Percentiles rank a stretch among this genome's conserved stretches.
phyloP scores from a whole-genome alignment of 2,797 vertebrate species.

The Acanthiza pusilla region DNA sequence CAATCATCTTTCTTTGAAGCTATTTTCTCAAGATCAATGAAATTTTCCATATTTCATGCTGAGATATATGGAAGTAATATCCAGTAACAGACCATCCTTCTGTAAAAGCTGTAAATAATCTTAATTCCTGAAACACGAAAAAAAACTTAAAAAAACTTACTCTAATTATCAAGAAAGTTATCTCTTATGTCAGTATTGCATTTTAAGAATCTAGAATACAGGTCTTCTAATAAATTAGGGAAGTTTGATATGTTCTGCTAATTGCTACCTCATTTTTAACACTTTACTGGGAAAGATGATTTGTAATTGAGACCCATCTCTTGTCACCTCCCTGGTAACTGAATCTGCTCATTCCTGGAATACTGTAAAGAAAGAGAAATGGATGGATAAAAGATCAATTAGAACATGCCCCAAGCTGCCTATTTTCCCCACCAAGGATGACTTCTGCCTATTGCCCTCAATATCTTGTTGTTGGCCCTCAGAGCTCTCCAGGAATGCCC shows the following conservation, averaged over 20 bases:
- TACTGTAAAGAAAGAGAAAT: not conserved
- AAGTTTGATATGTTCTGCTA: not conserved
- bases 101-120: not conserved
- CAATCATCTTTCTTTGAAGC: not conserved
- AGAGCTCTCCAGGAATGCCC: not conserved
- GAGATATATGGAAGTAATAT: not conserved
- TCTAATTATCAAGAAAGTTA: not conserved
- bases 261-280: not conserved
- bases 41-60: not conserved
- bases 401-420: not conserved
- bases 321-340: not conserved
- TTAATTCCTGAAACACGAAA: not conserved
- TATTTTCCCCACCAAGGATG: not conserved
- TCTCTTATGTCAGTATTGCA: not conserved
- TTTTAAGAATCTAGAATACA: not conserved
- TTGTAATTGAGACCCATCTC: not conserved
- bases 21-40: not conserved
- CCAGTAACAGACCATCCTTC: not conserved
- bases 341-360: not conserved
- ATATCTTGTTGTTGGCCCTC: not conserved
- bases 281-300: accelerated
- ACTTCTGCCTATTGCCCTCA: not conserved
- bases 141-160: not conserved
- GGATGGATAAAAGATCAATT: not conserved
- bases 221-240: not conserved